A percentile compares a stretch with the other conserved stretches of the same genome.
Evolutionary conservation across 2,888 invertebrate genomes (phyloP).

Genomic region (Rhynchonema sp.): DNA sequence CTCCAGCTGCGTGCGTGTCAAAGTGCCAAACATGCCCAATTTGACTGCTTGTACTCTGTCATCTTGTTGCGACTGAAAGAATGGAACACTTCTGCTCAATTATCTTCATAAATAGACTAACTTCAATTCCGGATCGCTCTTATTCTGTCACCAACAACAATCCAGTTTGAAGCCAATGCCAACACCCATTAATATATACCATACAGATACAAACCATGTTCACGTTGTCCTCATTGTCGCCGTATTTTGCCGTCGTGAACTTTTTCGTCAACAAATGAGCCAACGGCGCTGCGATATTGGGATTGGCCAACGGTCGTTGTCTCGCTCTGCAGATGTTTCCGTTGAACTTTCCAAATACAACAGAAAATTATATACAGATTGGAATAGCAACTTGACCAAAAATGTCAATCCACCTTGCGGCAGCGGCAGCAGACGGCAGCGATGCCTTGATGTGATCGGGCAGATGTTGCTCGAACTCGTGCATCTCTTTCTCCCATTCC

Average conservation of each 20-base stretch:
- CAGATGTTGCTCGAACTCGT: constrained; percentile 46
- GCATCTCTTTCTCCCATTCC: constrained; percentile 56
- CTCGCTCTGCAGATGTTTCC: too few species aligned
- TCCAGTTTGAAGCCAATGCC: neutral
- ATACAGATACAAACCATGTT: too few species aligned
- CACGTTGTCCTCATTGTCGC: constrained; percentile 12
- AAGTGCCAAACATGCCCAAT: constrained; percentile 53
- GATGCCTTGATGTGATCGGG: neutral
- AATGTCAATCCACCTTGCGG: too few species aligned
- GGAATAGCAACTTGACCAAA: too few species aligned
- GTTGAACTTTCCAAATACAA: too few species aligned
- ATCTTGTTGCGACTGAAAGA: constrained; percentile 12
- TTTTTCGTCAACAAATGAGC: constrained; percentile 37
- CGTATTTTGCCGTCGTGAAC: constrained; percentile 43
- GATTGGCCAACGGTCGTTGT: neutral
- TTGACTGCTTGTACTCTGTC: constrained; percentile 50
- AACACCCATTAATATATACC: too few species aligned
- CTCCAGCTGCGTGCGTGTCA: constrained; percentile 44
- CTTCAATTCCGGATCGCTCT: neutral
- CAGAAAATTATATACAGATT: too few species aligned
- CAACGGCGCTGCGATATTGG: constrained; percentile 48
- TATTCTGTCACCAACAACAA: neutral
- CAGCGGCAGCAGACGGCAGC: neutral
- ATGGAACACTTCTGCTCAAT: neutral
- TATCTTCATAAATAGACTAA: neutral